phyloP scores from a whole-genome alignment of 2,888 invertebrate genomes.

The Alsophila aescularia region DNA sequence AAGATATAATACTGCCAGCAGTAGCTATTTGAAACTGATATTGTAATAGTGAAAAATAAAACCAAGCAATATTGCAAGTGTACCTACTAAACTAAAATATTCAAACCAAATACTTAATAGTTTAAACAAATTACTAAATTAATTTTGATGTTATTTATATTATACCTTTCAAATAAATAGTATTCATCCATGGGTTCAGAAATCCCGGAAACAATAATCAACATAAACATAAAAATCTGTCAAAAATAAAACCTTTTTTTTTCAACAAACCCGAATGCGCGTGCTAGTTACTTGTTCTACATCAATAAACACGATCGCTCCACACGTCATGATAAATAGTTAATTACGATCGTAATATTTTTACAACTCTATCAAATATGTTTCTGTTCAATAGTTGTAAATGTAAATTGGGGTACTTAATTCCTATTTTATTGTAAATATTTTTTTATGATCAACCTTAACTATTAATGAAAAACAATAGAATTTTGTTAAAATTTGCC shows the following conservation, averaged over 20 bases:
- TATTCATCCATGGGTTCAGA: too few relatives aligned
- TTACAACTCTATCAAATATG: slow-evolving; percentile 18
- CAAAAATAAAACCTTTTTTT: background rate
- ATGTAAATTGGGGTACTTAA: background rate
- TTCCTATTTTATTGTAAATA: background rate
- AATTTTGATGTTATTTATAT: too few relatives aligned
- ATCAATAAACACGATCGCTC: slow-evolving; percentile 1
- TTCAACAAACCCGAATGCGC: background rate
- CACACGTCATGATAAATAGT: slow-evolving; percentile 4
- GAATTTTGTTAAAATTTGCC: slow-evolving; percentile 5
- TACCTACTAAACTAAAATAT: too few relatives aligned
- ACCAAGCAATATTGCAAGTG: too few relatives aligned
- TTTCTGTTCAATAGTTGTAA: slow-evolving; percentile 1
- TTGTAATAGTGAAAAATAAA: too few relatives aligned
- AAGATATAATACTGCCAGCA: too few relatives aligned
- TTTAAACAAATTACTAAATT: too few relatives aligned
- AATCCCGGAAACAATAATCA: too few relatives aligned
- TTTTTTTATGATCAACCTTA: slow-evolving; percentile 12
- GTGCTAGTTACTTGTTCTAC: background rate
- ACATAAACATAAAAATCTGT: too few relatives aligned
- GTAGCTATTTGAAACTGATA: too few relatives aligned
- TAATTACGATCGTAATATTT: slow-evolving; percentile 17
- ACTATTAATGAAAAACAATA: slow-evolving; percentile 13
- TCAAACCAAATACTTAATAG: too few relatives aligned
- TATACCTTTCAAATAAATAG: too few relatives aligned